Evolutionary conservation across 53 echinoderm and acorn worm species (phyloP).

Genomic region (Paelopatides confundens): DNA sequence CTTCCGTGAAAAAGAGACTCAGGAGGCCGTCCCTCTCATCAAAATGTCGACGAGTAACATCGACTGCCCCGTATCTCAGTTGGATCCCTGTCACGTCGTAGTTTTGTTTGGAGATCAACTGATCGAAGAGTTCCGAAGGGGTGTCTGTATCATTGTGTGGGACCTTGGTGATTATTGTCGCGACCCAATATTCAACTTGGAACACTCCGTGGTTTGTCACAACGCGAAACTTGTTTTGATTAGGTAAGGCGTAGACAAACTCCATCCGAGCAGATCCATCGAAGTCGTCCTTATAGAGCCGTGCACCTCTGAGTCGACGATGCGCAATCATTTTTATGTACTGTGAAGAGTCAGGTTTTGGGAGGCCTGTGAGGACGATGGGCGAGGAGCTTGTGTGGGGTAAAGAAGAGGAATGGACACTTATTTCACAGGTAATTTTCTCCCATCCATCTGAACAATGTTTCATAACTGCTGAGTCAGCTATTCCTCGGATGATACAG

Average conservation of each 20-base stretch:
- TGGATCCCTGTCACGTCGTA: not conserved
- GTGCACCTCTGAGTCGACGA: not conserved
- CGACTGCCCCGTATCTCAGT: constrained; percentile 5
- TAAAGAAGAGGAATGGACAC: not conserved
- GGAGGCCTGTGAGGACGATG: not conserved
- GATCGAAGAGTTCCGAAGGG: not conserved
- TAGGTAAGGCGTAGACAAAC: not conserved
- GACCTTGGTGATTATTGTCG: not conserved
- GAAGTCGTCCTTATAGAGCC: not conserved
- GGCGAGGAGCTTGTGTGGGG: not conserved
- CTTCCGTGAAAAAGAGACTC: not conserved
- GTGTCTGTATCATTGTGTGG: not conserved
- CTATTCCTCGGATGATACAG: not conserved
- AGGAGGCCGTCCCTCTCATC: not conserved
- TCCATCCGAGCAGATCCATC: not conserved
- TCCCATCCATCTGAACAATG: constrained; percentile 8
- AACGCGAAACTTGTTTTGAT: not conserved
- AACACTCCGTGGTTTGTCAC: not conserved
- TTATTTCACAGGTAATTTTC: not conserved
- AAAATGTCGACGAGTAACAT: not conserved
- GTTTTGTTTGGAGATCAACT: not conserved
- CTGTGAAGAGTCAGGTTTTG: not conserved
- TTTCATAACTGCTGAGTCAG: constrained; percentile 15
- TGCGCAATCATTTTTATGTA: not conserved
- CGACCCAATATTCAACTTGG: not conserved